These are phyloP conservation scores for Drosophila macrospina DNA, from an alignment of 2,888 invertebrate genomes.

Conservation along the genomic window DNA sequence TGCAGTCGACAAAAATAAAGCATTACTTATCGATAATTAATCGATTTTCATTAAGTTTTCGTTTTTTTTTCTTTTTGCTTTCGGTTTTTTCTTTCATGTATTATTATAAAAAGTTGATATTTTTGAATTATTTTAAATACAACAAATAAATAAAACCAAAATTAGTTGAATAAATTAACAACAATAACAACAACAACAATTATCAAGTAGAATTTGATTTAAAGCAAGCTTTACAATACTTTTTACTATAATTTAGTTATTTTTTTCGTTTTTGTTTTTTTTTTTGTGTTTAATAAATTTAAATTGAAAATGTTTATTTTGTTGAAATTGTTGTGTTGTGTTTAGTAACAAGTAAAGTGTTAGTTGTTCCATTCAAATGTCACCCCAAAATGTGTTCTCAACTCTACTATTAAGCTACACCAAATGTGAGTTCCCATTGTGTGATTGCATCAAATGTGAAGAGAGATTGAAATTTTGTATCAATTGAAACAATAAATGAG, in stretches of 20 bases:
- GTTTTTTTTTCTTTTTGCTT: too few species aligned
- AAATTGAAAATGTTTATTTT: background rate
- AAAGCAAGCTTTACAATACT: constrained; percentile 12
- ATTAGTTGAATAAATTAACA: constrained; percentile 1
- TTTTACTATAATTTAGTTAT: background rate
- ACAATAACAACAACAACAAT: constrained; percentile 20
- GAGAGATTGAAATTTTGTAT: background rate
- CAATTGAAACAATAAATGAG: too few species aligned
- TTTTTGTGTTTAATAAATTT: constrained; percentile 5
- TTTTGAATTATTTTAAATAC: background rate
- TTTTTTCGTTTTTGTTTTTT: background rate
- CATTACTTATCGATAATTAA: constrained; percentile 36
- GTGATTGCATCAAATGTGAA: background rate
- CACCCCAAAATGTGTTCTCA: background rate
- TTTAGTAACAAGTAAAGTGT: background rate
- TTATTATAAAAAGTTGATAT: background rate
- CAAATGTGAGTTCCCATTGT: background rate
- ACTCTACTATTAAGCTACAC: background rate
- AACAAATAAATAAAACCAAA: background rate
- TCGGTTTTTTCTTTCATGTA: background rate
- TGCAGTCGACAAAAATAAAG: constrained; percentile 59
- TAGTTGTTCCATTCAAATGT: background rate
- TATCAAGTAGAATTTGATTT: background rate
- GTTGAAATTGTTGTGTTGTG: background rate
- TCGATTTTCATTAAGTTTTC: constrained; percentile 6